Conservation (phyloP, 2,888 invertebrate genomes). For the Nemurella pictetii region DNA sequence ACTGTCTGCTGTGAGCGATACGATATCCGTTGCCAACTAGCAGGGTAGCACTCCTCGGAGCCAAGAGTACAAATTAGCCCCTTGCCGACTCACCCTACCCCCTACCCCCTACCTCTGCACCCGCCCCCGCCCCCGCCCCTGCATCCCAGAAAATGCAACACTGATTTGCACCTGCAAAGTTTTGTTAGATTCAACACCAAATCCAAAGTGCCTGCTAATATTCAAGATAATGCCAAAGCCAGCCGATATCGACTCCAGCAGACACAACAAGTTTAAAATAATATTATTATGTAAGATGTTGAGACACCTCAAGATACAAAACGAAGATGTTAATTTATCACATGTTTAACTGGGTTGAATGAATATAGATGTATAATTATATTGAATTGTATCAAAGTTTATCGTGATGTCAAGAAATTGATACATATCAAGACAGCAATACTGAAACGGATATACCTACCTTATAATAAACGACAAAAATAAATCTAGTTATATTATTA, state of each 20-base stretch:
- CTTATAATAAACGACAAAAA: neutral
- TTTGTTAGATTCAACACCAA: neutral
- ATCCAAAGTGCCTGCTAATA: constrained; percentile 20
- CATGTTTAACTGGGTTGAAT: neutral
- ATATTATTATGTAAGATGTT: neutral
- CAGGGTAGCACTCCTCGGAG: no score
- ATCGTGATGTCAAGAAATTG: neutral
- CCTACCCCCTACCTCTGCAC: no score
- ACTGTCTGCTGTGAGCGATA: no score
- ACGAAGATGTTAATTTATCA: neutral
- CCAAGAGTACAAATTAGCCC: no score
- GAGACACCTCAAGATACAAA: constrained; percentile 25
- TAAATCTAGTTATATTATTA: neutral
- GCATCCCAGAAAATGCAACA: no score
- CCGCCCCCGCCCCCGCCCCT: no score
- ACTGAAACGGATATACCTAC: neutral
- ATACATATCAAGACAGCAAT: neutral
- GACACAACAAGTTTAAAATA: no score
- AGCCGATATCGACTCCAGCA: neutral
- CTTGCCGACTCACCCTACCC: no score
- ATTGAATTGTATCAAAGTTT: neutral
- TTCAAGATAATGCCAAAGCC: neutral
- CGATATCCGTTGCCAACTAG: no score
- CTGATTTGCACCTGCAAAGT: neutral
- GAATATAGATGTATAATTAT: neutral